A percentile compares a stretch with the other conserved stretches of the same genome.
phyloP scores from a whole-genome alignment of 2,888 invertebrate genomes.

The Epiblema foenella region DNA sequence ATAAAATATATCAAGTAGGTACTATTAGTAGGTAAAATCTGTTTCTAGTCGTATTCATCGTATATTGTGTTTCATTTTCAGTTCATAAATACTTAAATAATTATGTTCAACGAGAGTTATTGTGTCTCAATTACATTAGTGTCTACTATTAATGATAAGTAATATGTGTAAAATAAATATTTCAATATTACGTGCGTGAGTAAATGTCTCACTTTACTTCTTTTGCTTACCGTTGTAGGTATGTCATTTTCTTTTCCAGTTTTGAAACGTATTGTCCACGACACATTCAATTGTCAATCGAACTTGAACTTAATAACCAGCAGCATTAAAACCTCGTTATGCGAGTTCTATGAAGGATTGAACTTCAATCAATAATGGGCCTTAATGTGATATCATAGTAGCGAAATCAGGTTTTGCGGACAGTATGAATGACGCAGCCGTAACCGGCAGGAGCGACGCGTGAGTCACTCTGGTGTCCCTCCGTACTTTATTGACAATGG shows the following conservation, averaged over 20 bases:
- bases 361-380: constrained; percentile 52
- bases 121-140: background rate
- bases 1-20: too few relatives aligned
- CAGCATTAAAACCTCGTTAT: background rate
- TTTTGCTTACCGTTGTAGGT: background rate
- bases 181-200: background rate
- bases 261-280: constrained; percentile 2
- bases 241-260: constrained; percentile 11
- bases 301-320: constrained; percentile 15
- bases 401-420: constrained; percentile 53
- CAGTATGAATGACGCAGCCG: constrained; percentile 76
- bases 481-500: constrained; percentile 39
- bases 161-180: background rate
- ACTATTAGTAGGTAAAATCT: too few relatives aligned
- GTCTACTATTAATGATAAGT: too few relatives aligned
- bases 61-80: too few relatives aligned
- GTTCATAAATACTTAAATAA: too few relatives aligned
- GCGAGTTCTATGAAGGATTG: constrained; percentile 19
- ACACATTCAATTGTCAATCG: background rate
- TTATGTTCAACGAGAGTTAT: too few relatives aligned
- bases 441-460: constrained; percentile 66
- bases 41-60: too few relatives aligned
- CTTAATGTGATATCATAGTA: constrained; percentile 55
- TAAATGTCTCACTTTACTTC: background rate
- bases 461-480: constrained; percentile 66